Percentiles rank a stretch among this genome's conserved stretches.
phyloP scores from a whole-genome alignment of 2,797 vertebrate genomes.

The Lepilemur ruficaudatus region DNA sequence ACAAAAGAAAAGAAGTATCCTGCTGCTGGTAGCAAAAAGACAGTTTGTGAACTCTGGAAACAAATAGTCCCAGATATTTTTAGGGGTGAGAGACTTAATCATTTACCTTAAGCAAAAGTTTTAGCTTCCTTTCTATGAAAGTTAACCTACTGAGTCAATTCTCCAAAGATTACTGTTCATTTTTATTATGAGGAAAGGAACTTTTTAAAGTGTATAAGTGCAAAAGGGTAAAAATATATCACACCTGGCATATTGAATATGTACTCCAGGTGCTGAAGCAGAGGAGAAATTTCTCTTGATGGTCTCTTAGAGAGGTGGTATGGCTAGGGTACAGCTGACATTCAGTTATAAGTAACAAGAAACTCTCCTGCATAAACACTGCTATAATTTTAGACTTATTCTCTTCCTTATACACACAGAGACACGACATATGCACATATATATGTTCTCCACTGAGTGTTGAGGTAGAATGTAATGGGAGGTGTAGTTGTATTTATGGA shows the following conservation, averaged over 20 bases:
- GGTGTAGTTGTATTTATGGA: neutral
- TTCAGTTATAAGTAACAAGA: neutral
- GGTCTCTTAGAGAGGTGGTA: neutral
- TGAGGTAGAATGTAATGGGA: neutral
- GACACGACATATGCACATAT: rapidly evolving
- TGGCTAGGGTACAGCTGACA: neutral
- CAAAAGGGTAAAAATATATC: neutral
- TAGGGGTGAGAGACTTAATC: neutral
- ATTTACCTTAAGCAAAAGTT: conserved; percentile 19
- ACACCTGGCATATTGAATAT: neutral
- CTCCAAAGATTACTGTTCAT: conserved; percentile 5
- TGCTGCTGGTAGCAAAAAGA: neutral
- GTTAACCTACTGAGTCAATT: neutral
- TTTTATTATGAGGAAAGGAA: conserved; percentile 42
- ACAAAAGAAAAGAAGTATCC: neutral
- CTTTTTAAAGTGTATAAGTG: neutral
- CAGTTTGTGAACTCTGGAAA: neutral
- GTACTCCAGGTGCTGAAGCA: conserved; percentile 30
- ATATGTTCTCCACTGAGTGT: neutral
- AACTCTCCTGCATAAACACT: neutral
- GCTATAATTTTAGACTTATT: neutral
- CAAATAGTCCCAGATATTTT: conserved; percentile 38
- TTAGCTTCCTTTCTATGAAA: conserved; percentile 6
- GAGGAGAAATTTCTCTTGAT: neutral
- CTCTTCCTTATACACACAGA: neutral